phyloP scores from a whole-genome alignment of 2,113 vertebrate species.

The Forbesichthys papilliferus region DNA sequence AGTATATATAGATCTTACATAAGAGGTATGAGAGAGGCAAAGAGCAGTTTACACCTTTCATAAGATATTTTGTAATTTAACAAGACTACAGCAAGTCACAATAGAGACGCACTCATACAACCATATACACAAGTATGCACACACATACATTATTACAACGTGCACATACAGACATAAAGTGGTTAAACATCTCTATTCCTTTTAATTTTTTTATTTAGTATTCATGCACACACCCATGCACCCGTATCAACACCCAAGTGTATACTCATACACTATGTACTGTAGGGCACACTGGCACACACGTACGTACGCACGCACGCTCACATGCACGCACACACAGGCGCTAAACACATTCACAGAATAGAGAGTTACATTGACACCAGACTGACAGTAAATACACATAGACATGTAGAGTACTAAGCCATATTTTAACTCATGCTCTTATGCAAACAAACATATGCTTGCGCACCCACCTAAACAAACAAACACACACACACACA shows the following conservation, averaged over 20 bases:
- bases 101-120: conserved; percentile 38
- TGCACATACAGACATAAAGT: conserved; percentile 51
- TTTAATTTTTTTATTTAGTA: background rate
- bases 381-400: conserved; percentile 70
- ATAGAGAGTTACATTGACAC: conserved; percentile 64
- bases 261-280: background rate
- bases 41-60: conserved; percentile 56
- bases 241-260: background rate
- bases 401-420: conserved; percentile 62
- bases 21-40: conserved; percentile 60
- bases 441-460: conserved; percentile 32
- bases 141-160: conserved; percentile 41
- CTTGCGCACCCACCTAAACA: conserved; percentile 5
- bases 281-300: conserved; percentile 15
- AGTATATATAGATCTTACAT: conserved; percentile 57
- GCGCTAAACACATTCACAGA: conserved; percentile 49
- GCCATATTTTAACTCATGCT: conserved; percentile 57
- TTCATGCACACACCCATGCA: conserved; percentile 26
- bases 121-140: conserved; percentile 37
- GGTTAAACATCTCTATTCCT: conserved; percentile 26
- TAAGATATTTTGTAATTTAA: conserved; percentile 67
- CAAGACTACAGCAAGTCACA: conserved; percentile 67
- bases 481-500: conserved; percentile 16
- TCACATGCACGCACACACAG: conserved; percentile 14
- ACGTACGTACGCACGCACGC: conserved; percentile 7